A percentile compares a stretch with the other conserved stretches of the same genome.
These are phyloP conservation scores for Thripadectes ignobilis DNA, from an alignment of 2,797 vertebrate species.

Conservation along the genomic window DNA sequence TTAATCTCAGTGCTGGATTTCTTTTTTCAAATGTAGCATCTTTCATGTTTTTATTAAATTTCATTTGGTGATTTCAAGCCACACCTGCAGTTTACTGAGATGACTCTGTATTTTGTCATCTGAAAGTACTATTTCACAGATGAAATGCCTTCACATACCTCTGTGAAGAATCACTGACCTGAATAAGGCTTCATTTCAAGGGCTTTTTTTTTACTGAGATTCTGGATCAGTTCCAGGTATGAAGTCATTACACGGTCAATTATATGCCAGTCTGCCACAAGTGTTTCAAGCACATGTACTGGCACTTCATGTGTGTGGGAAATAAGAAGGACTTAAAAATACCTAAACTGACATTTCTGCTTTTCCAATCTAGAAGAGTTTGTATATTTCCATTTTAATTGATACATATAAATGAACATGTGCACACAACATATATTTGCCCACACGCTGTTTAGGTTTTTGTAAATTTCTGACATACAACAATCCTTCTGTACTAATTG, in stretches of 20 bases:
- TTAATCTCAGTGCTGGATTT: neutral
- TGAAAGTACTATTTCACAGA: neutral
- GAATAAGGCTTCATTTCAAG: neutral
- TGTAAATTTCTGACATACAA: neutral
- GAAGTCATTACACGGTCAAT: neutral
- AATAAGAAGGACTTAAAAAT: constrained; percentile 2
- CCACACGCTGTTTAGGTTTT: neutral
- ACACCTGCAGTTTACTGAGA: neutral
- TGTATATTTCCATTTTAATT: neutral
- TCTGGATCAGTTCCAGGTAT: neutral
- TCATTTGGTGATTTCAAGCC: neutral
- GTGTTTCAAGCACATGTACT: neutral
- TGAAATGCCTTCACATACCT: neutral
- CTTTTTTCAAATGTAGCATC: neutral
- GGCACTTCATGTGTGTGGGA: neutral
- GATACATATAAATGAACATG: neutral
- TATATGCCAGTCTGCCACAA: neutral
- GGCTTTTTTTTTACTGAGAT: neutral
- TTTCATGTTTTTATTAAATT: neutral
- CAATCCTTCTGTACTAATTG: neutral
- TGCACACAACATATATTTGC: neutral
- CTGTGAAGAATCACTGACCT: neutral
- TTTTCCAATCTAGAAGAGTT: neutral
- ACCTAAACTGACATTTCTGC: neutral
- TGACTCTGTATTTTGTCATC: neutral